Conservation (phyloP, 2,888 invertebrate genomes). For the Syrphus vitripennis region DNA sequence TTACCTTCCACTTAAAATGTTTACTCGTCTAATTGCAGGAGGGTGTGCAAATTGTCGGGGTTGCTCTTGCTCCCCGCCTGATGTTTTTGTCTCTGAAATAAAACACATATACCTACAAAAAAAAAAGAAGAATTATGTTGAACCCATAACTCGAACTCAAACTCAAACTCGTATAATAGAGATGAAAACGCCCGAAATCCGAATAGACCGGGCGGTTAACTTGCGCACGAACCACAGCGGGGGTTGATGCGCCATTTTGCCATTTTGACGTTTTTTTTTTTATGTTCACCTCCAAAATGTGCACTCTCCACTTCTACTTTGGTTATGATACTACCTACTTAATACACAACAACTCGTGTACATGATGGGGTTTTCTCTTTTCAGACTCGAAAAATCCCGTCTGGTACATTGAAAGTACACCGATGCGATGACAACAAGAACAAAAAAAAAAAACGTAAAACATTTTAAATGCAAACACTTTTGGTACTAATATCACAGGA, state of each 20-base stretch:
- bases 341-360: neutral
- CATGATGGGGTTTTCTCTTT: neutral
- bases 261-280: conserved; percentile 70
- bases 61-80: neutral
- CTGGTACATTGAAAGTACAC: conserved; percentile 14
- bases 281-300: conserved; percentile 48
- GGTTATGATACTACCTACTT: conserved; percentile 25
- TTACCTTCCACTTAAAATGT: conserved; percentile 72
- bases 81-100: neutral
- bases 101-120: neutral
- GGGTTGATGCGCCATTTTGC: conserved; percentile 71
- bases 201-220: conserved; percentile 63
- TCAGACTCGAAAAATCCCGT: neutral
- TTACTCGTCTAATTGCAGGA: conserved; percentile 72
- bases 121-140: too few species aligned
- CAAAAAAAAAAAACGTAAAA: conserved; percentile 11
- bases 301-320: conserved; percentile 48
- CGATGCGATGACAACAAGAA: neutral
- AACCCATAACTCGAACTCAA: neutral
- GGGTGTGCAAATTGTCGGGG: conserved; percentile 66
- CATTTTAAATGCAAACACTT: conserved; percentile 68
- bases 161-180: conserved; percentile 43
- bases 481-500: conserved; percentile 48
- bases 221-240: conserved; percentile 68
- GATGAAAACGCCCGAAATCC: conserved; percentile 66